Evolutionary conservation across 2,113 vertebrate species (phyloP), one percentile per base, ranked within the genome.

Genomic region (Passer domesticus): DNA sequence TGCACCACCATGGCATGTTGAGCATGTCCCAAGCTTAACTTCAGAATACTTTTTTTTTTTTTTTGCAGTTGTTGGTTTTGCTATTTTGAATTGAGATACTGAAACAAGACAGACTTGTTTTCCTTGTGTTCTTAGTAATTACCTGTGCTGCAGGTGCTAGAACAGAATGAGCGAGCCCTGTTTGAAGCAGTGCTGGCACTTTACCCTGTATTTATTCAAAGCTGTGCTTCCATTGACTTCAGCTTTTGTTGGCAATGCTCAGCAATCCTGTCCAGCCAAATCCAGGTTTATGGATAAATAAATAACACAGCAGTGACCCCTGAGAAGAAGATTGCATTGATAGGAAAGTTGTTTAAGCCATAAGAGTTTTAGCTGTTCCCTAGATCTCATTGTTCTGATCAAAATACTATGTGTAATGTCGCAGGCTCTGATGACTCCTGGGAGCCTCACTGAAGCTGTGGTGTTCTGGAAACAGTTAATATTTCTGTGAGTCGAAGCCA

Each of bases 181-280:
- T 81, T 90, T 67, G 75, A 87, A 55, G 30, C 62, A 81, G 63
- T 59, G 49, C 66, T 91, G 69, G 56, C 60, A 47, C 80, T 96
- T 86, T 68, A 78, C 55, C 37, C 47, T 83, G 18, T 80, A 8
- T 89, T 86, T 92, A 50, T 81, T 94, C 60, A 83, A 76, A 90
- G 39, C 68, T 56, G 11, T 77, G 60, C 56, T 84, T 74, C 90
- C 76, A 59, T 52, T 89, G 68, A 86, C 86, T 96, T 93, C 68
- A 77, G 73, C 88, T 86, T 74, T 81, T 22, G 8, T 28, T 92
- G 76, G 89, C 80, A 91, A 28, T 44, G 47, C 37, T 87, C 50
- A 44, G 30, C 56, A 67, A 18, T 60, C 28, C 56, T 72, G 56
- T 41, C 66, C 64, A 78, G 69, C 60, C 52, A 78, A 89, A 78